phyloP scores from a whole-genome alignment of 2,113 vertebrate species.

The Fukomys damarensis region DNA sequence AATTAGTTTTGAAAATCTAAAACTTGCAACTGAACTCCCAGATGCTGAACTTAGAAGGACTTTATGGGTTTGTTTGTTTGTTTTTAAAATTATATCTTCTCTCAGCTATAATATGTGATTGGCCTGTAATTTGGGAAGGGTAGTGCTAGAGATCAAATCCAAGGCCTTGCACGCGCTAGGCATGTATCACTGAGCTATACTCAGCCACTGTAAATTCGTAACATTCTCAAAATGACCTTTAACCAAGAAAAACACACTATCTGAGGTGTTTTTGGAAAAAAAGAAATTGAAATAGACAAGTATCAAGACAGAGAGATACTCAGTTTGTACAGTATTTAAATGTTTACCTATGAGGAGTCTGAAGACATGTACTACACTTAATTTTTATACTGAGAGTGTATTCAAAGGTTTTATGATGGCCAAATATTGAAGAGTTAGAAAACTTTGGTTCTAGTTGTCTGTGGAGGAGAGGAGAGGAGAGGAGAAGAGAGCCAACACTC shows the following conservation, averaged over 20 bases:
- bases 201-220: not conserved
- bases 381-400: slow-evolving; percentile 17
- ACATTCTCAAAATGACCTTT: slow-evolving; percentile 52
- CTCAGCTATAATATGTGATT: not conserved
- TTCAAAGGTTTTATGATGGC: slow-evolving; percentile 36
- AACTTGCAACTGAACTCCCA: slow-evolving; percentile 97
- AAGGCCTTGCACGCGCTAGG: not conserved
- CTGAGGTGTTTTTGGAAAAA: not conserved
- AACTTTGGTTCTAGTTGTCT: not conserved
- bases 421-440: not conserved
- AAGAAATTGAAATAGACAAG: slow-evolving; percentile 1
- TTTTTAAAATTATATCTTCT: slow-evolving; percentile 41
- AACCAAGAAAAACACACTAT: slow-evolving; percentile 23
- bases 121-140: not conserved
- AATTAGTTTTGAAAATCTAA: slow-evolving; percentile 99
- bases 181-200: no score
- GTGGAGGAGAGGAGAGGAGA: no score
- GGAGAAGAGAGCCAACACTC: no score
- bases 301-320: not conserved
- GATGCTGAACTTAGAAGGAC: slow-evolving; percentile 98
- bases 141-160: not conserved
- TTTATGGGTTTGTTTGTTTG: slow-evolving; percentile 93
- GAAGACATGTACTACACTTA: not conserved
- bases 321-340: slow-evolving; percentile 19
- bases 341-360: not conserved